Evolutionary conservation across 2,888 invertebrate genomes (phyloP).

Genomic region (Fragum fragum): DNA sequence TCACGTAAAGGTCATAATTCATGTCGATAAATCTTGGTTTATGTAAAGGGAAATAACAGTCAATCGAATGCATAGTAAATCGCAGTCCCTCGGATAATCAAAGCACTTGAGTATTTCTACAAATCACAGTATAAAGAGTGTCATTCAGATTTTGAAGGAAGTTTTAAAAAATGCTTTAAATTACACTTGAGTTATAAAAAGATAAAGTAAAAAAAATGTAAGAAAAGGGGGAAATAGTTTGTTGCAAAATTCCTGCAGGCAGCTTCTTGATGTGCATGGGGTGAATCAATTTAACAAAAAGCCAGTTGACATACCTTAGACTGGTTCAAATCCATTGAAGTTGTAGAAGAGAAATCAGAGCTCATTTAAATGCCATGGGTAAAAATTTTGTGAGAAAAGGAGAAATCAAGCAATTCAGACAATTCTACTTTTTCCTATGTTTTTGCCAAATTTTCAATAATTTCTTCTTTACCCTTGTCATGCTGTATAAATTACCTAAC

Average conservation of each 20-base stretch:
- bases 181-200: neutral
- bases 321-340: neutral
- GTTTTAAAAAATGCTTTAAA: neutral
- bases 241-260: too few relatives aligned
- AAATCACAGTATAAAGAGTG: too few relatives aligned
- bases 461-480: too few relatives aligned
- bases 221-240: too few relatives aligned
- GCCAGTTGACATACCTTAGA: neutral
- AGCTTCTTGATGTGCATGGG: neutral
- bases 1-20: conserved; percentile 19
- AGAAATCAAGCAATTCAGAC: conserved; percentile 1
- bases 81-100: conserved; percentile 2
- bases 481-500: too few relatives aligned
- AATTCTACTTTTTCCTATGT: too few relatives aligned
- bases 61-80: neutral
- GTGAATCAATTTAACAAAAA: too few relatives aligned
- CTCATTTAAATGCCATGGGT: too few relatives aligned
- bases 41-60: neutral
- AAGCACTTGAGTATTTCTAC: neutral
- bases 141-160: too few relatives aligned
- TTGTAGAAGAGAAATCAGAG: too few relatives aligned
- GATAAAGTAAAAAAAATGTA: neutral
- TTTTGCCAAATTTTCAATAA: too few relatives aligned
- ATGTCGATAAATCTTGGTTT: neutral
- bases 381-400: neutral